phyloP scores from a whole-genome alignment of 2,797 vertebrate species.

The Nannoperca obscura region DNA sequence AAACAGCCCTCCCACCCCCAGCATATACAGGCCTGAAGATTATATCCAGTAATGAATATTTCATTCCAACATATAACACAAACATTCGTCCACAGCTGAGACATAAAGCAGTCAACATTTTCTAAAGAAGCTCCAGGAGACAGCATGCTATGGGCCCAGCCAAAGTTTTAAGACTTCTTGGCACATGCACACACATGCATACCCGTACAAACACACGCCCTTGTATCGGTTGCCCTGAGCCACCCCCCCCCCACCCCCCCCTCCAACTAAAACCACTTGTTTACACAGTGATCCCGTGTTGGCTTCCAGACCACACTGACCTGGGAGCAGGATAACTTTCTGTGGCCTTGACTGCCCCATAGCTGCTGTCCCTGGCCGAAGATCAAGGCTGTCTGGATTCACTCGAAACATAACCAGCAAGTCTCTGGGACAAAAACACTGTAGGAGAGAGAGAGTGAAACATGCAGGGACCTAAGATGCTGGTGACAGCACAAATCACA shows the following conservation, averaged over 20 bases:
- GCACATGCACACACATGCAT: constrained; percentile 32
- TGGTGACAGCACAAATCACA: constrained; percentile 32
- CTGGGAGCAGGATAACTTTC: constrained; percentile 71
- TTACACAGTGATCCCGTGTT: constrained; percentile 67
- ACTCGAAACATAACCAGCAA: constrained; percentile 36
- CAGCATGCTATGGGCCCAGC: constrained; percentile 5
- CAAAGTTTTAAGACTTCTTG: constrained; percentile 46
- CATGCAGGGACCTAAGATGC: constrained; percentile 8
- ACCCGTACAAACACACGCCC: constrained; percentile 41
- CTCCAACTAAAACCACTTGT: constrained; percentile 71
- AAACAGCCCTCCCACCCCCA: constrained; percentile 34
- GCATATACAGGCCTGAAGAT: constrained; percentile 38
- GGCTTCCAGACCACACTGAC: constrained; percentile 77
- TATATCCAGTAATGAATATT: constrained; percentile 41
- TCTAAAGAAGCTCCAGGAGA: constrained; percentile 48
- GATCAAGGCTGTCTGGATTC: constrained; percentile 72
- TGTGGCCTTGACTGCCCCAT: constrained; percentile 44
- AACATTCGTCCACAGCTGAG: constrained; percentile 32
- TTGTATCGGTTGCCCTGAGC: constrained; percentile 46
- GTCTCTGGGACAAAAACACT: constrained; percentile 25
- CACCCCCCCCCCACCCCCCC: too few relatives aligned
- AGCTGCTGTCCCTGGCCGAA: constrained; percentile 67
- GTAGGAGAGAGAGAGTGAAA: constrained; percentile 32
- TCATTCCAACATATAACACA: constrained; percentile 32
- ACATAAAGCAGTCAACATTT: constrained; percentile 48